A percentile compares a stretch with the other conserved stretches of the same genome.
These are phyloP conservation scores for Scomberomorus guttatus DNA, from an alignment of 2,797 vertebrate species.

Conservation along the genomic window DNA sequence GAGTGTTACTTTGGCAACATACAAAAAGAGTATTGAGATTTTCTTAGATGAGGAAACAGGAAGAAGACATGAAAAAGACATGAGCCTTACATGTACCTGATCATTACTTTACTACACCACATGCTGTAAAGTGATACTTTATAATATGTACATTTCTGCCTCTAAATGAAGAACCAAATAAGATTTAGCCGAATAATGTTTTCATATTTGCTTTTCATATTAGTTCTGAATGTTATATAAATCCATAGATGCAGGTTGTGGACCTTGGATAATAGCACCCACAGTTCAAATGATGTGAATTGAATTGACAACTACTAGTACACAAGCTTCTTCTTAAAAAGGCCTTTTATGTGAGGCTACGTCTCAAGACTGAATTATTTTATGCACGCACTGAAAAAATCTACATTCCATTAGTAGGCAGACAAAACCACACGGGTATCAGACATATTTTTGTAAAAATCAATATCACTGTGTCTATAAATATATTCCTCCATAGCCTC, in stretches of 20 bases:
- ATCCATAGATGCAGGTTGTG: slow-evolving; percentile 6
- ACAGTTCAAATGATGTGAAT: slow-evolving; percentile 4
- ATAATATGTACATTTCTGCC: neutral
- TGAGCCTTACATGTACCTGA: neutral
- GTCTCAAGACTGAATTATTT: slow-evolving; percentile 18
- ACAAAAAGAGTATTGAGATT: slow-evolving; percentile 37
- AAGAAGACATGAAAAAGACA: neutral
- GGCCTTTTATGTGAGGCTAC: neutral
- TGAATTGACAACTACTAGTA: slow-evolving; percentile 18
- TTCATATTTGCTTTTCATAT: neutral
- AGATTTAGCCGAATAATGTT: neutral
- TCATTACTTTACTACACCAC: neutral
- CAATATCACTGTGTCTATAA: slow-evolving; percentile 21
- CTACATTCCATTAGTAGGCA: slow-evolving; percentile 12
- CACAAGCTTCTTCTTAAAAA: neutral
- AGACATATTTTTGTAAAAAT: slow-evolving; percentile 11
- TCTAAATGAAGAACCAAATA: neutral
- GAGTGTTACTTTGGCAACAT: slow-evolving; percentile 49
- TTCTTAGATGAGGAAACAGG: slow-evolving; percentile 22
- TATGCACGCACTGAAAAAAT: slow-evolving; percentile 11
- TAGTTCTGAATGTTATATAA: slow-evolving; percentile 6
- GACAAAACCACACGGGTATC: slow-evolving; percentile 15
- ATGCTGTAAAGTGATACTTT: neutral
- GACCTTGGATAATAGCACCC: slow-evolving; percentile 6
- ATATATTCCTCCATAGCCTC: slow-evolving; percentile 10